Percentiles rank a stretch among this genome's conserved stretches.
phyloP scores from a whole-genome alignment of 2,888 invertebrate genomes.

The Graphium colonna region DNA sequence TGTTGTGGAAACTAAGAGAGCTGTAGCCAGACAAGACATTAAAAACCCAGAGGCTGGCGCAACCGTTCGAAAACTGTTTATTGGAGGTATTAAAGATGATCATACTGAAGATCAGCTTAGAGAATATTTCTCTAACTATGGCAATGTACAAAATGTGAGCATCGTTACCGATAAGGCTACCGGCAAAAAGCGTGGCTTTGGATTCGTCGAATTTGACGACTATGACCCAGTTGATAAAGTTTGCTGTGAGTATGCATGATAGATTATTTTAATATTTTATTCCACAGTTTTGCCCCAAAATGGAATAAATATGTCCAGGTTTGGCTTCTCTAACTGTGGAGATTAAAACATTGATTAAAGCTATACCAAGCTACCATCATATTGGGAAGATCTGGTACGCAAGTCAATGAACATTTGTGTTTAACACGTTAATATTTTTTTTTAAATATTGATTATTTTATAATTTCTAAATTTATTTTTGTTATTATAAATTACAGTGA shows the following conservation, averaged over 20 bases:
- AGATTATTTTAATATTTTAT: too few relatives aligned
- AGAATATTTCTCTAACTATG: constrained; percentile 91
- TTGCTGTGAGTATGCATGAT: constrained; percentile 85
- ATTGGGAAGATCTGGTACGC: constrained; percentile 66
- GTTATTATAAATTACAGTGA: constrained; percentile 73
- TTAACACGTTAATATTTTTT: constrained; percentile 13
- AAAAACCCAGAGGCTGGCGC: constrained; percentile 95
- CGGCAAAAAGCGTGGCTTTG: constrained; percentile 96
- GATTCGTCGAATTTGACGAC: constrained; percentile 98
- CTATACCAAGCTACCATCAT: constrained; percentile 63
- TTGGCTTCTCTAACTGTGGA: constrained; percentile 79
- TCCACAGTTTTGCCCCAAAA: constrained; percentile 76
- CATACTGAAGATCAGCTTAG: constrained; percentile 94
- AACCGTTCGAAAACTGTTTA: constrained; percentile 96
- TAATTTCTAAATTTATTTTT: neutral
- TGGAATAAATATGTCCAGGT: constrained; percentile 59
- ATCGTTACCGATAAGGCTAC: constrained; percentile 96
- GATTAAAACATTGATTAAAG: constrained; percentile 67
- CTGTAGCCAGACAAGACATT: constrained; percentile 95
- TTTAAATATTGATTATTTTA: neutral
- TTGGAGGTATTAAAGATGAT: constrained; percentile 96
- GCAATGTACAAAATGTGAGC: constrained; percentile 90
- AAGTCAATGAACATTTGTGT: constrained; percentile 58
- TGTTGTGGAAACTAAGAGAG: constrained; percentile 97
- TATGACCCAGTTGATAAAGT: constrained; percentile 98